Evolutionary conservation across 2,888 invertebrate species (phyloP), one percentile per base, ranked within the genome.

Genomic region (Caenorhabditis wallacei): DNA sequence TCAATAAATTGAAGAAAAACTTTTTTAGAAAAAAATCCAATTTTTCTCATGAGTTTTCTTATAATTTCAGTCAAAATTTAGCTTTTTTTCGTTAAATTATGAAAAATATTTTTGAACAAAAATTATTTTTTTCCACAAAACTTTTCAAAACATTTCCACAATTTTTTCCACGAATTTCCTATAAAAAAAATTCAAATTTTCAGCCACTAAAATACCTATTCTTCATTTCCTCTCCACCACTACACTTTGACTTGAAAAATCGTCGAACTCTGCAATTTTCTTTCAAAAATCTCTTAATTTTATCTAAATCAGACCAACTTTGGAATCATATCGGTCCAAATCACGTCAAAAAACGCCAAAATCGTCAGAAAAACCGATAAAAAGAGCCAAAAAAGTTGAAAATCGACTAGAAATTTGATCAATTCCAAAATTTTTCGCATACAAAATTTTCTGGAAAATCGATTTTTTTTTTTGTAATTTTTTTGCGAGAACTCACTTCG

Each of bases 191-290:
- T n/a, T n/a, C n/a, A n/a, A n/a, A n/a, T n/a, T n/a, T n/a, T n/a
- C n/a, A n/a, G 10, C n/a, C 43, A 1, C 24, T 18, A 18, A 30
- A 37, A n/a, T 64, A 64, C 64, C 64, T 64, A 64, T 48, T 64
- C 10, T 26, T 30, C 48, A 18, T 35, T 18, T 37, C 24, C 24
- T 59, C 59, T 20, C 20, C 43, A 22, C 43, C 40, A 16, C 35
- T 43, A 59, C 54, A 30, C 11, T 56, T 64, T 10, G 54, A 53
- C 30, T 74, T 63, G 46, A 74, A 72, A 40, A 72, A 22, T 26
- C 59, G 63, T 8, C 35, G 24, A 37, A 61, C 51, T 30, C 72
- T 72, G 63, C 22, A 71, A 53, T 46, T 18, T 13, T 16, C 16
- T 10, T 26, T 7, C 10, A 43, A 30, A 35, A 30, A 30, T 30